Conservation (phyloP, 1,140 invertebrate species). For the Pseudachorutes palmiensis region DNA sequence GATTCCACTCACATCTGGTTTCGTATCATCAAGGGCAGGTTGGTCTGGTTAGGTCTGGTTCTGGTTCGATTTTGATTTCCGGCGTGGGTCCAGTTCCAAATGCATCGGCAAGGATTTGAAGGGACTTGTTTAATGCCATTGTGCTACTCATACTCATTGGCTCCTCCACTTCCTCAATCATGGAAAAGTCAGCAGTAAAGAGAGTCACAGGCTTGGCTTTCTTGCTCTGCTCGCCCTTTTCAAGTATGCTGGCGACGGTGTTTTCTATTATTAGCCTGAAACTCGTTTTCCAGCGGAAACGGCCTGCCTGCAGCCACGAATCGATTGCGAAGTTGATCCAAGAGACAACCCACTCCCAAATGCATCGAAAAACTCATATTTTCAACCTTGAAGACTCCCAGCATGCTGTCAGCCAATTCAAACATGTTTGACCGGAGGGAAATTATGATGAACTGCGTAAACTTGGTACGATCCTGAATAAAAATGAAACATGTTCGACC, state of each 20-base stretch:
- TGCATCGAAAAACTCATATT: conserved; percentile 47
- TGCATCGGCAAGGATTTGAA: background rate
- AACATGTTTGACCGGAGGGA: conserved; percentile 97
- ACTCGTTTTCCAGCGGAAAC: conserved; percentile 14
- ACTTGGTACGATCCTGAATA: conserved; percentile 79
- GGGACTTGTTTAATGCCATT: background rate
- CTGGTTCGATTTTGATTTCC: too few species aligned
- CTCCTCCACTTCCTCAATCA: background rate
- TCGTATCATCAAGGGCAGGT: too few species aligned
- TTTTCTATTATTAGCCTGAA: background rate
- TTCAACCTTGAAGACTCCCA: conserved; percentile 92
- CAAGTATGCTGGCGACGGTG: background rate
- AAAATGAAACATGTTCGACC: conserved; percentile 5
- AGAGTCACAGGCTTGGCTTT: background rate
- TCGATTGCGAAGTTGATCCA: background rate
- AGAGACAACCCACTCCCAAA: conserved; percentile 26
- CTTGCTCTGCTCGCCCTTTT: background rate
- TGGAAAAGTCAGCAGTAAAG: background rate
- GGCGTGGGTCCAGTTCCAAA: too few species aligned
- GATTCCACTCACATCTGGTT: too few species aligned
- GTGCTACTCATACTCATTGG: background rate
- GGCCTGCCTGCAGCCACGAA: background rate
- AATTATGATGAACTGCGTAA: conserved; percentile 98
- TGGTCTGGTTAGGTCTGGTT: too few species aligned
- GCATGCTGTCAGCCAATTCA: conserved; percentile 78